Evolutionary conservation across 1,140 invertebrate genomes (phyloP).

Genomic region (Zaprionus taronus): DNA sequence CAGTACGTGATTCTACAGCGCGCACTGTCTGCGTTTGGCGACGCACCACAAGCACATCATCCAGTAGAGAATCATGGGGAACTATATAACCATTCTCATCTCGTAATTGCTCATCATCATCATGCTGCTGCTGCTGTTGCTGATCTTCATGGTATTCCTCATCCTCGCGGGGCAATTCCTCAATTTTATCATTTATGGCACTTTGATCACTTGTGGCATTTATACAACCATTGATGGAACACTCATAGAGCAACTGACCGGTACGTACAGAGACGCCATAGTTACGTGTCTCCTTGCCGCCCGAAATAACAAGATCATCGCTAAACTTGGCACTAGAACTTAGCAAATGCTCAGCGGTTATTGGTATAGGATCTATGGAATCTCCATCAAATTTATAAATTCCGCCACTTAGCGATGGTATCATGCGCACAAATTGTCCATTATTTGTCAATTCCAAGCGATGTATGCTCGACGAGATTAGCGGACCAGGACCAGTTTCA

Average conservation of each 20-base stretch:
- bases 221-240: slow-evolving; percentile 90
- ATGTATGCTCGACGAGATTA: slow-evolving; percentile 94
- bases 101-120: slow-evolving; percentile 40
- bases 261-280: slow-evolving; percentile 90
- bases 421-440: slow-evolving; percentile 93
- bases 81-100: slow-evolving; percentile 62
- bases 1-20: slow-evolving; percentile 92
- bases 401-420: slow-evolving; percentile 95
- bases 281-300: slow-evolving; percentile 88
- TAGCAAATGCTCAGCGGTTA: slow-evolving; percentile 93
- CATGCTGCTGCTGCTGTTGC: slow-evolving; percentile 15
- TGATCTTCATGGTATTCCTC: slow-evolving; percentile 17
- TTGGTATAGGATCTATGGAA: slow-evolving; percentile 93
- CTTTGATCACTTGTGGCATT: slow-evolving; percentile 85
- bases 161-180: slow-evolving; percentile 12
- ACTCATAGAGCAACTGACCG: slow-evolving; percentile 92
- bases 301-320: slow-evolving; percentile 94
- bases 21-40: slow-evolving; percentile 93
- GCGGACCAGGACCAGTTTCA: slow-evolving; percentile 89
- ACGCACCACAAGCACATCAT: slow-evolving; percentile 91
- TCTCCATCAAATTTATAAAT: slow-evolving; percentile 96
- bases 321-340: slow-evolving; percentile 93
- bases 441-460: slow-evolving; percentile 92
- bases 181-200: slow-evolving; percentile 58
- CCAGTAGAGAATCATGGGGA: slow-evolving; percentile 83